A percentile compares a stretch with the other conserved stretches of the same genome.
These are phyloP conservation scores for Halocaridina rubra DNA, from an alignment of 2,888 invertebrate genomes.

Conservation along the genomic window DNA sequence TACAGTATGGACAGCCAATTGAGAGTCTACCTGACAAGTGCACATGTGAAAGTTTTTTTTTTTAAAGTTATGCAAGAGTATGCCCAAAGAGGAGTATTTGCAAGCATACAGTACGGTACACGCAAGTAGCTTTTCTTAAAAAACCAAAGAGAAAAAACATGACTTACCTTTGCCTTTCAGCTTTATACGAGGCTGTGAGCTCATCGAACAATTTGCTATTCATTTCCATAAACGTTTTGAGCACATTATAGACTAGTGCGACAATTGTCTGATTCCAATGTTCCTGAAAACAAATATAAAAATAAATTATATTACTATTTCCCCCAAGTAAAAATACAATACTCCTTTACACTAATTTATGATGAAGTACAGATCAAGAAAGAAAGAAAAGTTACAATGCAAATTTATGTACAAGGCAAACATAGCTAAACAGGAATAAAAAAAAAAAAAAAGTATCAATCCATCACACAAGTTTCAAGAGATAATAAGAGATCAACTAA, in stretches of 20 bases:
- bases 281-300: conserved; percentile 85
- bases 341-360: too few species aligned
- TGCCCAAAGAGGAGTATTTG: too few species aligned
- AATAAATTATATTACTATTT: too few species aligned
- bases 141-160: neutral
- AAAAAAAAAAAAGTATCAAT: neutral
- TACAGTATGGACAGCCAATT: too few species aligned
- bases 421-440: neutral
- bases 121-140: neutral
- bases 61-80: too few species aligned
- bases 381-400: neutral
- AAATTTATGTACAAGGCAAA: neutral
- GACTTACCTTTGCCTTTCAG: conserved; percentile 94
- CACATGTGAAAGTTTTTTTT: too few species aligned
- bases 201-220: conserved; percentile 99
- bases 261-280: conserved; percentile 99
- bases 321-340: too few species aligned
- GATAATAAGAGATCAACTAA: neutral
- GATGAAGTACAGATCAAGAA: neutral
- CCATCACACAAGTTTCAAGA: neutral
- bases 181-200: conserved; percentile 97
- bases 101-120: too few species aligned
- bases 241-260: conserved; percentile 98
- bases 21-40: too few species aligned
- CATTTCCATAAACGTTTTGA: conserved; percentile 99